These are phyloP conservation scores for Quadroppia sp. DNA, from an alignment of 2,888 invertebrate species.

Conservation along the genomic window DNA sequence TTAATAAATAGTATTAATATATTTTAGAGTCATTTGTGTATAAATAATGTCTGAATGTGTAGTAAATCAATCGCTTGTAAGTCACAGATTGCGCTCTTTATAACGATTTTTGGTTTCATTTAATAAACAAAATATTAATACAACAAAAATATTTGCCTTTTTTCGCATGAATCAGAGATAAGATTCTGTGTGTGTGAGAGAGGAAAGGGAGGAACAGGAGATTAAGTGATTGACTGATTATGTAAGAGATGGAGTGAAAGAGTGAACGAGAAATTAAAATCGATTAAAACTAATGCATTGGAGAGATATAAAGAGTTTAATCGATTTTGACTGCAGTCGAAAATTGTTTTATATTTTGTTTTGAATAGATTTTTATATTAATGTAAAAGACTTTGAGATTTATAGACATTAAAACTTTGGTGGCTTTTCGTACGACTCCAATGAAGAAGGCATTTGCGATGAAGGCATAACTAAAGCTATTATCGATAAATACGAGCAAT, in stretches of 20 bases:
- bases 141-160: slow-evolving; percentile 3
- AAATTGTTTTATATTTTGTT: background rate
- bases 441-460: background rate
- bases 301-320: background rate
- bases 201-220: background rate
- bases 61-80: slow-evolving; percentile 22
- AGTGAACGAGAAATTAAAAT: slow-evolving; percentile 2
- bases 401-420: background rate
- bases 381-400: no score
- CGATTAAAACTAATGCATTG: slow-evolving; percentile 5
- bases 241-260: slow-evolving; percentile 25
- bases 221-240: slow-evolving; percentile 21
- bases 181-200: background rate
- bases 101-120: background rate
- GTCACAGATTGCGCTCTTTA: slow-evolving; percentile 3
- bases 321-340: background rate
- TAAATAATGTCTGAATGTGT: background rate
- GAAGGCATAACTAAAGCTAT: background rate
- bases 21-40: background rate
- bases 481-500: slow-evolving; percentile 29
- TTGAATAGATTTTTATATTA: background rate
- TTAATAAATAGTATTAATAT: background rate
- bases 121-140: background rate
- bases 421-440: background rate
- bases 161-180: background rate